Conservation (phyloP, 2,888 invertebrate genomes). For the Coleophora deauratella region DNA sequence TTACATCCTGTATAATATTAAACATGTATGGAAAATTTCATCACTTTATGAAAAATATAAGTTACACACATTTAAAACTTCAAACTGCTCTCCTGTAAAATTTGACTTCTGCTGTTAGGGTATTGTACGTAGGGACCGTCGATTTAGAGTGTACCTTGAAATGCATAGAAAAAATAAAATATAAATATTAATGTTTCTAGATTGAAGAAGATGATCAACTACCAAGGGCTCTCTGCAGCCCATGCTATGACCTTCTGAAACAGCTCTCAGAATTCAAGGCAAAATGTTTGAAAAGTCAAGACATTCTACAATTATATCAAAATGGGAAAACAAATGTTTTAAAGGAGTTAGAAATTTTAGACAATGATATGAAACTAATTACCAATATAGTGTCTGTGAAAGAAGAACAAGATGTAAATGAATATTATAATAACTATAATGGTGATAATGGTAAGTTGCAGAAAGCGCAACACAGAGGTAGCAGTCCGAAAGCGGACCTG, state of each 20-base stretch:
- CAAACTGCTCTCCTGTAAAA: too few species aligned
- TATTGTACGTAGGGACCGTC: too few species aligned
- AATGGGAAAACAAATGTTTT: not conserved
- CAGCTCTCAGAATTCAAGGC: conserved; percentile 52
- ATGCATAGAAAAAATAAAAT: too few species aligned
- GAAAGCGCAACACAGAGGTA: not conserved
- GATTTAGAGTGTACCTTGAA: too few species aligned
- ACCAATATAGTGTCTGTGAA: not conserved
- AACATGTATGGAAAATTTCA: too few species aligned
- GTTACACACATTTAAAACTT: too few species aligned
- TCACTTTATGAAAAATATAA: too few species aligned
- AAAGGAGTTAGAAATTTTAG: not conserved
- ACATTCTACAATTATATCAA: conserved; percentile 24
- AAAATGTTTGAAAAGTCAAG: conserved; percentile 50
- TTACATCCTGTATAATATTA: too few species aligned
- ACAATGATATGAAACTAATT: not conserved
- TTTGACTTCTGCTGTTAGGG: too few species aligned
- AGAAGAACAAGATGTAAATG: not conserved
- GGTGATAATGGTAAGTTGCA: not conserved
- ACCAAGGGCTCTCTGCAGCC: conserved; percentile 48
- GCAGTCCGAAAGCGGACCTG: too few species aligned
- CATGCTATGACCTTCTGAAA: conserved; percentile 42
- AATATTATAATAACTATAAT: not conserved
- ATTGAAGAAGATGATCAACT: conserved; percentile 39
- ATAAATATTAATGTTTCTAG: conserved; percentile 26